phyloP scores from a whole-genome alignment of 2,888 invertebrate species.

The Pammene aurita region DNA sequence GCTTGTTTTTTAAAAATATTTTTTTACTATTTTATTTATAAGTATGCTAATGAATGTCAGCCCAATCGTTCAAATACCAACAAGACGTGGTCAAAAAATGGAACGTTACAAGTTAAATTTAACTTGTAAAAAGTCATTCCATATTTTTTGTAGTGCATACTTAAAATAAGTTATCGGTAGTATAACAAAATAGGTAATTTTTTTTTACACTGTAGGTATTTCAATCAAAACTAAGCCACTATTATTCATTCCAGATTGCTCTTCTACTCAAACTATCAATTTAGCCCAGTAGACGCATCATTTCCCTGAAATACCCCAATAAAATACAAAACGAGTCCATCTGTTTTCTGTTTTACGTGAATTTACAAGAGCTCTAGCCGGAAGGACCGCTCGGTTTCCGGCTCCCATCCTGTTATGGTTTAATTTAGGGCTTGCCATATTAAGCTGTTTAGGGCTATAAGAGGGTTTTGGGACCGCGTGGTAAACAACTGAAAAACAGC shows the following conservation, averaged over 20 bases:
- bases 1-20: too few species aligned
- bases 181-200: too few species aligned
- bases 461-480: constrained; percentile 16
- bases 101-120: too few species aligned
- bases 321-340: constrained; percentile 42
- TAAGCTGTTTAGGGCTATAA: constrained; percentile 9
- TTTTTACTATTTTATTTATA: too few species aligned
- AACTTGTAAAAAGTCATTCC: too few species aligned
- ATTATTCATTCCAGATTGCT: constrained; percentile 18
- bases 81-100: too few species aligned
- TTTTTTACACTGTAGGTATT: too few species aligned
- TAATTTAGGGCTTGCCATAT: constrained; percentile 27
- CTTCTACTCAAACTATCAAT: constrained; percentile 27
- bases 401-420: constrained; percentile 29
- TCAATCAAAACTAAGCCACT: constrained; percentile 10
- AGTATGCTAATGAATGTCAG: too few species aligned
- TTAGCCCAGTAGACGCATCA: constrained; percentile 32
- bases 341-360: constrained; percentile 38
- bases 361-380: constrained; percentile 36
- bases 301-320: constrained; percentile 36
- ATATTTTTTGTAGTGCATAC: too few species aligned
- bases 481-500: constrained; percentile 4
- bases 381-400: constrained; percentile 32
- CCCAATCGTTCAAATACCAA: too few species aligned
- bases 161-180: too few species aligned